Percentiles rank a stretch among this genome's conserved stretches.
Evolutionary conservation across 2,888 invertebrate species (phyloP).

Genomic region (Erebia aethiops): DNA sequence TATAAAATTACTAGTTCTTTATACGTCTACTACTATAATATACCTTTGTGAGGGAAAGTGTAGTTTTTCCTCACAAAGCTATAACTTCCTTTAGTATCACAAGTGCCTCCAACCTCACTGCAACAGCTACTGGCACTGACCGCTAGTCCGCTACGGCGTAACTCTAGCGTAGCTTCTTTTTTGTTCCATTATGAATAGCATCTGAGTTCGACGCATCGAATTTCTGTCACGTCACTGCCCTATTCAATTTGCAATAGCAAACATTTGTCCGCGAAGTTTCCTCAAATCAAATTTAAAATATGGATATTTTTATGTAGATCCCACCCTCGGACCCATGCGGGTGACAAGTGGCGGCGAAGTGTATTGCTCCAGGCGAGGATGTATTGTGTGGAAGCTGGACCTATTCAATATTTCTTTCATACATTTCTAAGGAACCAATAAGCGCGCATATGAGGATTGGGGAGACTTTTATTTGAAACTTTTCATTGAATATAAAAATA

Average conservation of each 20-base stretch:
- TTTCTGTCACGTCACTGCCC: conserved; percentile 76
- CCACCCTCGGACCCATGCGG: conserved; percentile 67
- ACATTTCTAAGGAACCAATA: conserved; percentile 41
- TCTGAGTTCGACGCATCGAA: conserved; percentile 44
- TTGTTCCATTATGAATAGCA: conserved; percentile 10
- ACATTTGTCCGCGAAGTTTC: conserved; percentile 75
- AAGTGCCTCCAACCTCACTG: not conserved
- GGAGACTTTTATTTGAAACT: conserved; percentile 30
- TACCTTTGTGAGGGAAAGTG: too few species aligned
- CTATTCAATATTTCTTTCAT: conserved; percentile 57
- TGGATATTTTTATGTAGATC: conserved; percentile 77
- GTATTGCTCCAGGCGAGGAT: conserved; percentile 54
- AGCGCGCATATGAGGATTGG: conserved; percentile 30
- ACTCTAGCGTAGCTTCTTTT: conserved; percentile 47
- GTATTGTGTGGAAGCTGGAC: conserved; percentile 56
- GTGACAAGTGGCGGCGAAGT: conserved; percentile 63
- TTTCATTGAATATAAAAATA: conserved; percentile 9
- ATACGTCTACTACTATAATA: too few species aligned
- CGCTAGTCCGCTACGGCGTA: not conserved
- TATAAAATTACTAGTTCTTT: too few species aligned
- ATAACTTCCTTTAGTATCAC: too few species aligned
- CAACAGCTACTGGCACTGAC: not conserved
- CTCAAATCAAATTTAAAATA: conserved; percentile 81
- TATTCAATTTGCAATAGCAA: conserved; percentile 80
- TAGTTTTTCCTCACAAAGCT: too few species aligned